Conservation (phyloP, 1,140 invertebrate genomes). For the Phthorimaea operculella region DNA sequence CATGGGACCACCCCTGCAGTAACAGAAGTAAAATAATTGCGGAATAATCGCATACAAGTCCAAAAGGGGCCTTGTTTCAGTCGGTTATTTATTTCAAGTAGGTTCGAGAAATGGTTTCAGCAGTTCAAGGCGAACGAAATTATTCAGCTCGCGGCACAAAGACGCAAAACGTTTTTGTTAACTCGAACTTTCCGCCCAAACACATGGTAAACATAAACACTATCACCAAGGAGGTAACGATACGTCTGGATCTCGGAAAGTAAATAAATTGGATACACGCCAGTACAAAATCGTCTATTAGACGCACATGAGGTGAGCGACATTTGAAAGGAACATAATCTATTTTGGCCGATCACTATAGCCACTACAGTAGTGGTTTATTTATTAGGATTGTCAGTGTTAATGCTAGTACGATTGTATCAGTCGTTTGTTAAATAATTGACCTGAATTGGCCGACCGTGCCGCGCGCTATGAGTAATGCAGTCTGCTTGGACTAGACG, state of each 20-base stretch:
- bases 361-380: constrained; percentile 10
- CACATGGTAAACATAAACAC: constrained; percentile 23
- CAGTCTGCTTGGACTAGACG: background rate
- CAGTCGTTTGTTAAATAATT: constrained; percentile 4
- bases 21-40: too few relatives aligned
- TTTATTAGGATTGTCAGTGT: background rate
- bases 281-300: constrained; percentile 46
- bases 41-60: too few relatives aligned
- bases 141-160: background rate
- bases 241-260: constrained; percentile 29
- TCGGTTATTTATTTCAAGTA: too few relatives aligned
- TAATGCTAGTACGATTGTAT: background rate
- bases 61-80: too few relatives aligned
- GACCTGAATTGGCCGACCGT: constrained; percentile 1
- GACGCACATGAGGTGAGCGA: constrained; percentile 46
- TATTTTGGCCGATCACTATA: constrained; percentile 47
- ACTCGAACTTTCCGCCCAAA: background rate
- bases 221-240: constrained; percentile 8
- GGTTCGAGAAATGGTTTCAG: background rate
- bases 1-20: too few relatives aligned
- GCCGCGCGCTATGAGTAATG: background rate
- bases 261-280: constrained; percentile 49
- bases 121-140: background rate
- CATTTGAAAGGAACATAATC: constrained; percentile 40
- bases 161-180: background rate